A percentile compares a stretch with the other conserved stretches of the same genome.
These are phyloP conservation scores for Myathropa florea DNA, from an alignment of 2,888 invertebrate species.

Conservation along the genomic window DNA sequence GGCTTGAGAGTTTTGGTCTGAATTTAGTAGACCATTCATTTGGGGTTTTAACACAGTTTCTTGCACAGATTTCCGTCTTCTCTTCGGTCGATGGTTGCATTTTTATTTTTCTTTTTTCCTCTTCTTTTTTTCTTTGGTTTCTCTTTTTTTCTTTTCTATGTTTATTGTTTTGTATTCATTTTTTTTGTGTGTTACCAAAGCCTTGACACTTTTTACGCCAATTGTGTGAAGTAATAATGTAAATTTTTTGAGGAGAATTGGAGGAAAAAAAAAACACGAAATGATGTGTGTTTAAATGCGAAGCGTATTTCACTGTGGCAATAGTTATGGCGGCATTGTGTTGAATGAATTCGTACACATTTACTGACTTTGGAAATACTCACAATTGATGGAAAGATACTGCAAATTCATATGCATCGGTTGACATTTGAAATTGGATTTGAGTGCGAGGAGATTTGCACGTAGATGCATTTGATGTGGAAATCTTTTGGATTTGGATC, in stretches of 20 bases:
- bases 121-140: background rate
- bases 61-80: constrained; percentile 41
- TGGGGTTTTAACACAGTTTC: constrained; percentile 20
- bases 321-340: constrained; percentile 45
- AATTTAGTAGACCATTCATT: constrained; percentile 38
- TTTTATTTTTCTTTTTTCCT: background rate
- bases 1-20: constrained; percentile 7
- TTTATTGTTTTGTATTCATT: constrained; percentile 43
- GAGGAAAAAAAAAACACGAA: no score
- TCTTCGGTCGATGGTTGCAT: constrained; percentile 22
- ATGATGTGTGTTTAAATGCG: constrained; percentile 44
- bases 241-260: constrained; percentile 45
- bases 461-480: background rate
- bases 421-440: constrained; percentile 29
- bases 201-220: constrained; percentile 64
- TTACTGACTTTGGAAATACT: background rate
- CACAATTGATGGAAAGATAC: background rate
- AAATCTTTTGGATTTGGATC: background rate
- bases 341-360: constrained; percentile 11
- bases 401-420: background rate
- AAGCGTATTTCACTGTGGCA: constrained; percentile 46
- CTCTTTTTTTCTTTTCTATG: constrained; percentile 7
- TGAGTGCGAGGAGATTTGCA: background rate
- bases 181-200: constrained; percentile 49
- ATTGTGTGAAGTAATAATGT: constrained; percentile 66